These are phyloP conservation scores for Bemisia tabaci DNA, from an alignment of 1,140 invertebrate species.

Conservation along the genomic window DNA sequence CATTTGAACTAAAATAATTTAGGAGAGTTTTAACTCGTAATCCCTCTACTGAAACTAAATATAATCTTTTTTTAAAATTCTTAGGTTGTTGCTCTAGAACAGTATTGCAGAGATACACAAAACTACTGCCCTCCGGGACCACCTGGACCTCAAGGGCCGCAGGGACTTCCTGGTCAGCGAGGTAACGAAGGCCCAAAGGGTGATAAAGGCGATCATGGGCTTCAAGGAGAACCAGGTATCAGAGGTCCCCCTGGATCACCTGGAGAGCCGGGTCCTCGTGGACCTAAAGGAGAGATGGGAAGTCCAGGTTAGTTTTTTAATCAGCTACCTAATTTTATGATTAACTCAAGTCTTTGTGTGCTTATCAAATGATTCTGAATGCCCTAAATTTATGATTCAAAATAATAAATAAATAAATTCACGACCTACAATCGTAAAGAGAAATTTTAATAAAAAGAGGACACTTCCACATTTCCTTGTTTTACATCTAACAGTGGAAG, in stretches of 20 bases:
- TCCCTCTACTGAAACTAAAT: no score
- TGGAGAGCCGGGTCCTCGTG: slow-evolving; percentile 39
- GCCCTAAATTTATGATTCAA: background rate
- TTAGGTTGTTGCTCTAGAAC: slow-evolving; percentile 54
- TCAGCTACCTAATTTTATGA: background rate
- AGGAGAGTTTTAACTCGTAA: no score
- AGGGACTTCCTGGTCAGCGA: slow-evolving; percentile 42
- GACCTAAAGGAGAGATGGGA: slow-evolving; percentile 36
- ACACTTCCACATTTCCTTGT: no score
- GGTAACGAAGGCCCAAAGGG: slow-evolving; percentile 32
- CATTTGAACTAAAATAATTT: no score
- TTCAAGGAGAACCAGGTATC: slow-evolving; percentile 38
- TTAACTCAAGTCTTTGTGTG: no score
- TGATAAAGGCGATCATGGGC: slow-evolving; percentile 31
- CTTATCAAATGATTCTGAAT: background rate
- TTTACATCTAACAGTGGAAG: no score
- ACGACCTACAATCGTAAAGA: no score
- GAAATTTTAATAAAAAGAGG: no score
- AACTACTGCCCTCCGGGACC: slow-evolving; percentile 67
- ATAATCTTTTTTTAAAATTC: slow-evolving; percentile 1
- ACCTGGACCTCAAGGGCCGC: slow-evolving; percentile 45
- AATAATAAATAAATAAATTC: slow-evolving; percentile 3
- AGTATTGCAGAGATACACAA: slow-evolving; percentile 56
- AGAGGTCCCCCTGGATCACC: slow-evolving; percentile 42
- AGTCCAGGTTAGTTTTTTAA: slow-evolving; percentile 12